These are phyloP conservation scores for Matsumurasca onukii DNA, from an alignment of 1,140 invertebrate species.

Conservation along the genomic window DNA sequence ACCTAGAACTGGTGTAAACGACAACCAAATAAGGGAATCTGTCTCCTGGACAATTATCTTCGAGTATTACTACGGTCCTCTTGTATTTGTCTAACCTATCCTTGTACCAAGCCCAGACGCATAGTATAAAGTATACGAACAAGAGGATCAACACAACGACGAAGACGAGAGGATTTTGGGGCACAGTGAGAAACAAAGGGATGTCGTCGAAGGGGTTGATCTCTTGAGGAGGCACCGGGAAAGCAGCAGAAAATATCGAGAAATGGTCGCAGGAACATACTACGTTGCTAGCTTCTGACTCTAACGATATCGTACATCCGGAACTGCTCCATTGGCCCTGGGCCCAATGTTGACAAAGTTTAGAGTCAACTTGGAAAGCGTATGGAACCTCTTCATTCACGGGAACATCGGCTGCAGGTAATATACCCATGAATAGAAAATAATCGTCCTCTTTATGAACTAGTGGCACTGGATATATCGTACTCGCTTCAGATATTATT, in stretches of 20 bases:
- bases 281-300: neutral
- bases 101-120: neutral
- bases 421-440: neutral
- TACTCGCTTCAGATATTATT: neutral
- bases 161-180: neutral
- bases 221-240: no score
- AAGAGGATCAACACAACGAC: neutral
- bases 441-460: neutral
- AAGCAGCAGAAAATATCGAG: no score
- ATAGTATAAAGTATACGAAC: neutral
- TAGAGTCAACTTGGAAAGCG: neutral
- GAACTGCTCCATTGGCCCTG: neutral
- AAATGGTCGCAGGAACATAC: neutral
- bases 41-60: neutral
- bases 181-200: neutral
- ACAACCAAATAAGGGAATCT: neutral
- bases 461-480: neutral
- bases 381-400: neutral
- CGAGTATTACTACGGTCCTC: neutral
- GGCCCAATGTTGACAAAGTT: neutral
- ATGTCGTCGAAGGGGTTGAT: constrained; percentile 4
- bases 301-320: neutral
- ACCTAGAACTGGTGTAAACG: neutral
- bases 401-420: neutral
- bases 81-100: neutral